phyloP scores from a whole-genome alignment of 92 coral and sea anemone genomes.

The Ricordea florida region DNA sequence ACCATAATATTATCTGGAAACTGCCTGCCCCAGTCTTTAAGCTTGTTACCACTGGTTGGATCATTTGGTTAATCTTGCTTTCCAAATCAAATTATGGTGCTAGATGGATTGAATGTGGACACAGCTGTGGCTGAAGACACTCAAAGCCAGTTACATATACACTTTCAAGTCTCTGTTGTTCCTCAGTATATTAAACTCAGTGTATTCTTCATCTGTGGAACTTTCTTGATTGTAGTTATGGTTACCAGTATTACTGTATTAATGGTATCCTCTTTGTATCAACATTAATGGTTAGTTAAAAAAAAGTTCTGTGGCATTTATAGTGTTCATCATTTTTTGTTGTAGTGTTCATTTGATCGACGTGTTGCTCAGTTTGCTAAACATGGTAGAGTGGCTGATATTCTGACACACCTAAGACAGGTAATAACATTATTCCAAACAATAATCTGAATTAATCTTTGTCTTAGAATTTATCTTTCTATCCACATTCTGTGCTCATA shows the following conservation, averaged over 20 bases:
- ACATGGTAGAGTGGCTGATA: constrained; percentile 86
- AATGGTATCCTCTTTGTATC: too few species aligned
- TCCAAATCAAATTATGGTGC: too few species aligned
- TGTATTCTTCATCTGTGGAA: neutral
- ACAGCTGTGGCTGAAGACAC: too few species aligned
- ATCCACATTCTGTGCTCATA: neutral
- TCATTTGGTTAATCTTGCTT: too few species aligned
- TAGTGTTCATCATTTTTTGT: neutral
- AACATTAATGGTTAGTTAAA: neutral
- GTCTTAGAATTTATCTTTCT: neutral
- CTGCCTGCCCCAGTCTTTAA: too few species aligned
- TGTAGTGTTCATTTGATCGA: constrained; percentile 80
- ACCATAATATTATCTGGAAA: too few species aligned
- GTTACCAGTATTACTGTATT: neutral
- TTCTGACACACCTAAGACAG: constrained; percentile 84
- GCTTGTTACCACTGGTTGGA: too few species aligned
- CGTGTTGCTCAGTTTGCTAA: constrained; percentile 94
- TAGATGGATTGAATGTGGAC: too few species aligned
- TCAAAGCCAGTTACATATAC: too few species aligned
- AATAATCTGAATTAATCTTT: neutral
- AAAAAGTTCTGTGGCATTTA: neutral
- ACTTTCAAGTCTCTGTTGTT: too few species aligned
- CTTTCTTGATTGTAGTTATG: neutral
- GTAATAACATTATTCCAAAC: constrained; percentile 24
- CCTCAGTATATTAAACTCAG: too few species aligned